phyloP scores from a whole-genome alignment of 2,797 vertebrate genomes.

The Mus caroli region DNA sequence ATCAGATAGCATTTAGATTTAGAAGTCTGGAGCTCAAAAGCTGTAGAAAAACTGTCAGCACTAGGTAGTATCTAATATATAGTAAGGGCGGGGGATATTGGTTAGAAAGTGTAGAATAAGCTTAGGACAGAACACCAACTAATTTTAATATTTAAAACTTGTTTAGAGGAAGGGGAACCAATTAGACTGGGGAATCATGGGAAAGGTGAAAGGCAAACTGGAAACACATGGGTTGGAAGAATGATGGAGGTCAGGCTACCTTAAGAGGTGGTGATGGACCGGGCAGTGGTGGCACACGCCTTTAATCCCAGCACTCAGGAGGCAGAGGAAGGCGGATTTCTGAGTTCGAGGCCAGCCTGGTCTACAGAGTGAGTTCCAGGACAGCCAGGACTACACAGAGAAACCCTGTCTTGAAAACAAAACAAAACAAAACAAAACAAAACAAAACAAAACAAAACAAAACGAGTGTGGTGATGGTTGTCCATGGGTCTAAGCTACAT shows the following conservation, averaged over 20 bases:
- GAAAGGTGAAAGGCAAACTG: conserved; percentile 2
- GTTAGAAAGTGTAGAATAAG: not conserved
- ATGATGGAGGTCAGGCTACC: not conserved
- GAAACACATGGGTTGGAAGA: conserved; percentile 8
- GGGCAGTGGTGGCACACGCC: too few species aligned
- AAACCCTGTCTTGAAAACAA: too few species aligned
- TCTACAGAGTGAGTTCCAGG: too few species aligned
- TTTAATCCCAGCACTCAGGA: too few species aligned
- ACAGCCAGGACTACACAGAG: too few species aligned
- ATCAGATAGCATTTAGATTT: not conserved
- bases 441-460: too few species aligned
- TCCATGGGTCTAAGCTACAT: not conserved
- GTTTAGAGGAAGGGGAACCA: conserved; percentile 3
- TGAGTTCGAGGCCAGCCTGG: too few species aligned
- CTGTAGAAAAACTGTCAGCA: not conserved
- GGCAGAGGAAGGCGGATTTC: too few species aligned
- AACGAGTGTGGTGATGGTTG: not conserved
- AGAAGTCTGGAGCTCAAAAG: conserved; percentile 19
- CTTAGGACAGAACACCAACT: not conserved
- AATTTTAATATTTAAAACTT: conserved; percentile 22
- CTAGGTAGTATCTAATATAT: not conserved
- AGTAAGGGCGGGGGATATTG: too few species aligned
- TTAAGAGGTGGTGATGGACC: not conserved
- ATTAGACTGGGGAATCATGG: conserved; percentile 6
- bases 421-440: too few species aligned